phyloP scores from a whole-genome alignment of 2,113 vertebrate genomes.

The Ochotona curzoniae region DNA sequence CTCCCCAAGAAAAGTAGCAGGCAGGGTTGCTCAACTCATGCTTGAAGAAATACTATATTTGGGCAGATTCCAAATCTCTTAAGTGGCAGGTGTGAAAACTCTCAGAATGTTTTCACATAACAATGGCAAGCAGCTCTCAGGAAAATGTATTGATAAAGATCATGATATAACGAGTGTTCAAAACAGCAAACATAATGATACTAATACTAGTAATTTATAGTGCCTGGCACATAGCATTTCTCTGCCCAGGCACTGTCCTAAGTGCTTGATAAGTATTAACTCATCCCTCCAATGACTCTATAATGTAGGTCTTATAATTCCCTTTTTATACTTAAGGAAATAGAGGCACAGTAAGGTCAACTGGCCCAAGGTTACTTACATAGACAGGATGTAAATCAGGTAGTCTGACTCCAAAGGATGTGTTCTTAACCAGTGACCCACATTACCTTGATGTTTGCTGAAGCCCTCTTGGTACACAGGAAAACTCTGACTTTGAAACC shows the following conservation, averaged over 20 bases:
- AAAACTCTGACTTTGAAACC: background rate
- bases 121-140: conserved; percentile 14
- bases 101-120: background rate
- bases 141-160: conserved; percentile 25
- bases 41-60: conserved; percentile 25
- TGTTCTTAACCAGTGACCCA: background rate
- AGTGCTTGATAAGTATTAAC: background rate
- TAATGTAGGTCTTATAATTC: background rate
- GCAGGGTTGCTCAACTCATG: background rate
- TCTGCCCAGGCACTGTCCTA: background rate
- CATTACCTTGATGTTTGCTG: background rate
- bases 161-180: conserved; percentile 1
- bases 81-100: background rate
- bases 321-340: background rate
- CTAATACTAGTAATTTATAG: background rate
- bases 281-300: background rate
- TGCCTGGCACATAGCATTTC: background rate
- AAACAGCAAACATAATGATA: conserved; percentile 14
- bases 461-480: background rate
- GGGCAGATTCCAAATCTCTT: conserved; percentile 1
- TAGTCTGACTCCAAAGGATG: background rate
- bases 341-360: conserved; percentile 10
- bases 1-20: background rate
- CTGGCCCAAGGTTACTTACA: background rate
- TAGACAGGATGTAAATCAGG: background rate